phyloP scores from a whole-genome alignment of 2,797 vertebrate genomes.

The Petrocephalus sullivani region DNA sequence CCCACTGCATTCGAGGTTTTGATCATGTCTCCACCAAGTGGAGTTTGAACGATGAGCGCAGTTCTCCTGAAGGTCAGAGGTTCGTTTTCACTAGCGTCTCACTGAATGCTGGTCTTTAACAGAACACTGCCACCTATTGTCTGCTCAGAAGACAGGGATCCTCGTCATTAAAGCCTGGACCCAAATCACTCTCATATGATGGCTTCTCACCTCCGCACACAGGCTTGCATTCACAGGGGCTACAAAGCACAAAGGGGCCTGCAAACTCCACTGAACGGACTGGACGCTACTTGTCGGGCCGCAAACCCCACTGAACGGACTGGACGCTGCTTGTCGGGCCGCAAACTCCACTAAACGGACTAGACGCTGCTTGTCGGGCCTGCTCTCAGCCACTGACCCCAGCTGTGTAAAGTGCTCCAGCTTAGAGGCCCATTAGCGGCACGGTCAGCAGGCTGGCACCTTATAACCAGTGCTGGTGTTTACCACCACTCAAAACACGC shows the following conservation, averaged over 20 bases:
- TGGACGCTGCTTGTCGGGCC: neutral
- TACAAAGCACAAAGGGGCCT: neutral
- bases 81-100: neutral
- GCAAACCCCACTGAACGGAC: neutral
- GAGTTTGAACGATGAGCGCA: neutral
- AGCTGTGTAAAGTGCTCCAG: neutral
- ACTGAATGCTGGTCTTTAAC: neutral
- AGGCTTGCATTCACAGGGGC: neutral
- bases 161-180: neutral
- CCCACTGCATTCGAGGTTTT: neutral
- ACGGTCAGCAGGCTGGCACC: neutral
- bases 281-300: neutral
- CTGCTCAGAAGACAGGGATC: neutral
- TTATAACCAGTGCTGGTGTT: neutral
- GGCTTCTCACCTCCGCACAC: neutral
- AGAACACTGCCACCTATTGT: conserved; percentile 20
- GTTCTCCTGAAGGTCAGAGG: neutral
- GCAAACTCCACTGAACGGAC: neutral
- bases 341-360: neutral
- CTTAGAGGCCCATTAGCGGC: neutral
- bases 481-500: neutral
- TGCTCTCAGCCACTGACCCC: neutral
- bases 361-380: neutral
- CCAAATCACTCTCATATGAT: neutral
- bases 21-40: neutral